These are phyloP conservation scores for Calliopum simillimum DNA, from an alignment of 2,888 invertebrate genomes.

Conservation along the genomic window DNA sequence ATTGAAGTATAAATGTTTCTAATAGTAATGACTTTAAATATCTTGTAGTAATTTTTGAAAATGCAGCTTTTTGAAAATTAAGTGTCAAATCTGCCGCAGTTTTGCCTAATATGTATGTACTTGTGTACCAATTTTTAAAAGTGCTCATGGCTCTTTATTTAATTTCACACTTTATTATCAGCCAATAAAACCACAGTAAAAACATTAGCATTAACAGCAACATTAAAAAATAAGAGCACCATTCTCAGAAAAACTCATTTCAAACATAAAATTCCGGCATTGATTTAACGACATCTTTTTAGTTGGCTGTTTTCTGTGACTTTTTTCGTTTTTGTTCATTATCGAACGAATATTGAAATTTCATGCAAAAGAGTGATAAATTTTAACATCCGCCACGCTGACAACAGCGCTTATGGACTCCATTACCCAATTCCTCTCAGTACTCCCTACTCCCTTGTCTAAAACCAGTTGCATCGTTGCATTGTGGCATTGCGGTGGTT, in stretches of 20 bases:
- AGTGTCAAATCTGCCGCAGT: too few species aligned
- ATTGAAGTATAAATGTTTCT: too few species aligned
- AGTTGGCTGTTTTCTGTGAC: background rate
- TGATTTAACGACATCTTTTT: slow-evolving; percentile 20
- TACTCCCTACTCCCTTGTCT: background rate
- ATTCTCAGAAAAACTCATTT: slow-evolving; percentile 35
- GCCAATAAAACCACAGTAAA: background rate
- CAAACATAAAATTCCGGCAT: slow-evolving; percentile 27
- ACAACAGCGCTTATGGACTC: too few species aligned
- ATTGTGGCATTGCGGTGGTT: background rate
- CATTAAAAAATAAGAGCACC: slow-evolving; percentile 19
- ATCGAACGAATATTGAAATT: background rate
- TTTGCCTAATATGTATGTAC: too few species aligned
- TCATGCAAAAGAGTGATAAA: slow-evolving; percentile 5
- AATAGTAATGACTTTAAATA: too few species aligned
- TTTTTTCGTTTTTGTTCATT: background rate
- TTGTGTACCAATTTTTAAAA: background rate
- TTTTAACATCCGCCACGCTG: background rate
- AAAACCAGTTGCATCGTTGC: background rate
- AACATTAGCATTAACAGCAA: too few species aligned
- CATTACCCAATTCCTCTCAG: background rate
- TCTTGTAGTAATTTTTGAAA: too few species aligned
- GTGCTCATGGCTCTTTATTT: background rate
- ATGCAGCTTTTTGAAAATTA: too few species aligned
- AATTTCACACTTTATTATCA: slow-evolving; percentile 18